A percentile compares a stretch with the other conserved stretches of the same genome.
These are phyloP conservation scores for Papilio aristodemus DNA, from an alignment of 1,140 invertebrate genomes.

Conservation along the genomic window DNA sequence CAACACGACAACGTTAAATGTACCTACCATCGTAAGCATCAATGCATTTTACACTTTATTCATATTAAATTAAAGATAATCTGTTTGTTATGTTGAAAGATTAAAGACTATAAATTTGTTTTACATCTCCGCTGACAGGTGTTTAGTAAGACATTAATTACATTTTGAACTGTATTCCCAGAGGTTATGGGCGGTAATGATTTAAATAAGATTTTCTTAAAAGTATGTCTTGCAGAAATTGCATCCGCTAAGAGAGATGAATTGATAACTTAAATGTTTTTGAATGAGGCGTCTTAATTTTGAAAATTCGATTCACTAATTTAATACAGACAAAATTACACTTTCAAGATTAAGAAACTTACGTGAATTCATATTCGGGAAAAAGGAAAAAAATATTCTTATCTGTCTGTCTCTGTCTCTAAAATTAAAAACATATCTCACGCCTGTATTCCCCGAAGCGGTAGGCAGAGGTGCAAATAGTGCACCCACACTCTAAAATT, in stretches of 20 bases:
- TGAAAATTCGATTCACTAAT: neutral
- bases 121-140: neutral
- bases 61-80: neutral
- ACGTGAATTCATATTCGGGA: no score
- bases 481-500: no score
- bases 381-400: no score
- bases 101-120: neutral
- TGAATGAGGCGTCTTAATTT: neutral
- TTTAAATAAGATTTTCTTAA: neutral
- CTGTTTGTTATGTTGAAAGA: neutral
- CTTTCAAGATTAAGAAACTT: no score
- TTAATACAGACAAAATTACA: no score
- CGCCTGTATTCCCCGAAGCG: no score
- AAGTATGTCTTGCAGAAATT: neutral
- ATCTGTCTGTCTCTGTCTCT: no score
- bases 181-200: neutral
- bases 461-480: no score
- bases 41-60: neutral
- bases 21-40: neutral
- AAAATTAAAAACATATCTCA: no score
- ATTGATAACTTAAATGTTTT: neutral
- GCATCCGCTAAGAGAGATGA: neutral
- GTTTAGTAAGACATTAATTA: neutral
- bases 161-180: constrained; percentile 1
- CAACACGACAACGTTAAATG: neutral